A percentile compares a stretch with the other conserved stretches of the same genome.
phyloP scores from a whole-genome alignment of 1,140 invertebrate species.

The Meteorus sp. region DNA sequence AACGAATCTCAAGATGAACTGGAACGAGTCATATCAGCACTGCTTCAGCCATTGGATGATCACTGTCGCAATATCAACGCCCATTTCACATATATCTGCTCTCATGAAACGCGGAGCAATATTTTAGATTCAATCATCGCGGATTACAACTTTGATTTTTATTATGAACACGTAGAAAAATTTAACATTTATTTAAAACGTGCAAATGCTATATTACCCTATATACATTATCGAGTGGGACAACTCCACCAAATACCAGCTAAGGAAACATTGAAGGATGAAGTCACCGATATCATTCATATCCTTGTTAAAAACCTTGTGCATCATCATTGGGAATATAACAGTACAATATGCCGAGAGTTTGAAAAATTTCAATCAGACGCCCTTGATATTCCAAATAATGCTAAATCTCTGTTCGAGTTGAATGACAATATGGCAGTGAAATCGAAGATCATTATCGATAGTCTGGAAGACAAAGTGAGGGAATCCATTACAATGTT shows the following conservation, averaged over 20 bases:
- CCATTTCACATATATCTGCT: conserved; percentile 31
- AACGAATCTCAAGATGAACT: conserved; percentile 42
- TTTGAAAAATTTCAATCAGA: conserved; percentile 44
- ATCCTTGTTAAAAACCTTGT: conserved; percentile 40
- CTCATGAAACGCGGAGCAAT: conserved; percentile 26
- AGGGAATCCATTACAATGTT: conserved; percentile 47
- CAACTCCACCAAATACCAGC: conserved; percentile 41
- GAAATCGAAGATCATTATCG: conserved; percentile 51
- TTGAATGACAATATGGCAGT: conserved; percentile 55
- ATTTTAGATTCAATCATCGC: conserved; percentile 27
- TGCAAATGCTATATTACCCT: conserved; percentile 39
- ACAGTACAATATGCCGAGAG: conserved; percentile 42
- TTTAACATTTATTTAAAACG: conserved; percentile 40
- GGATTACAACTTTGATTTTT: conserved; percentile 36
- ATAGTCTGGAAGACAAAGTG: conserved; percentile 49
- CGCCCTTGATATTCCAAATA: conserved; percentile 52
- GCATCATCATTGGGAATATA: conserved; percentile 42
- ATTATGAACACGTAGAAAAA: conserved; percentile 38
- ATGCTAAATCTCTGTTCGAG: conserved; percentile 57
- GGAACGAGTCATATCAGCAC: conserved; percentile 34
- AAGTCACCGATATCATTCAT: conserved; percentile 35
- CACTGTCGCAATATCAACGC: conserved; percentile 31
- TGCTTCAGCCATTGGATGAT: conserved; percentile 42
- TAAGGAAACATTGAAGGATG: conserved; percentile 39
- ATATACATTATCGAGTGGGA: conserved; percentile 45